Conservation (phyloP, 1,140 invertebrate genomes). For the Drosophila virilis region DNA sequence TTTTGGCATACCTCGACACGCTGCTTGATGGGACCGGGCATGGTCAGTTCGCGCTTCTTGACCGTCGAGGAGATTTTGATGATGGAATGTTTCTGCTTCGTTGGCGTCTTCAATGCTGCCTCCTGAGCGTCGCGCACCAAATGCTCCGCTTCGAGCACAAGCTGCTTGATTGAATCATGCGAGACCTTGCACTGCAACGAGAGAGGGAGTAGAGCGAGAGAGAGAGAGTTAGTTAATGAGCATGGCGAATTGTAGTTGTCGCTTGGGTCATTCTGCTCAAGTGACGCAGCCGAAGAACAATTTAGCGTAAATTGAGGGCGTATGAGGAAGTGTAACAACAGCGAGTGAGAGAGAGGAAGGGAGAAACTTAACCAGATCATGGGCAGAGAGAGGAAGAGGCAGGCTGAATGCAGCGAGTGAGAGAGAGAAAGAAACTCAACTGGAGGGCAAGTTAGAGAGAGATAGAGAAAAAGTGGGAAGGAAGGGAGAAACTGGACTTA, state of each 20-base stretch:
- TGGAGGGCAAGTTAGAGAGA: constrained; percentile 1
- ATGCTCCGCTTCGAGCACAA: constrained; percentile 83
- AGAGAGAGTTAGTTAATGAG: constrained; percentile 58
- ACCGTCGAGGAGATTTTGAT: constrained; percentile 81
- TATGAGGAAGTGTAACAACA: constrained; percentile 17
- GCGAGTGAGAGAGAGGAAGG: constrained; percentile 6
- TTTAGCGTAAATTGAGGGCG: constrained; percentile 16
- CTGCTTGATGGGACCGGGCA: constrained; percentile 79
- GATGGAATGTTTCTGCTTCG: constrained; percentile 83
- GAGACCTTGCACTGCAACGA: constrained; percentile 75
- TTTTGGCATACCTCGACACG: constrained; percentile 71
- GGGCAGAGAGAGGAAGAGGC: constrained; percentile 6
- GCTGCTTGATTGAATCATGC: constrained; percentile 84
- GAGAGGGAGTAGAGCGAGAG: constrained; percentile 18
- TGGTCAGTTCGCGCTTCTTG: constrained; percentile 78
- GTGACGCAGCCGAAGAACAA: constrained; percentile 38
- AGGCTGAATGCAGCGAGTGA: background rate
- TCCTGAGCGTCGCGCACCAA: constrained; percentile 83
- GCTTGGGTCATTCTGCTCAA: constrained; percentile 14
- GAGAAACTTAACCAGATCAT: background rate
- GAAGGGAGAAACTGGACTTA: background rate
- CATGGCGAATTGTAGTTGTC: constrained; percentile 57
- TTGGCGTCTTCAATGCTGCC: constrained; percentile 79
- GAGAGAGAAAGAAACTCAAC: too few species aligned
- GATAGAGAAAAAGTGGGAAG: background rate